These are phyloP conservation scores for Tenrec ecaudatus DNA, from an alignment of 2,113 vertebrate genomes.

Conservation along the genomic window DNA sequence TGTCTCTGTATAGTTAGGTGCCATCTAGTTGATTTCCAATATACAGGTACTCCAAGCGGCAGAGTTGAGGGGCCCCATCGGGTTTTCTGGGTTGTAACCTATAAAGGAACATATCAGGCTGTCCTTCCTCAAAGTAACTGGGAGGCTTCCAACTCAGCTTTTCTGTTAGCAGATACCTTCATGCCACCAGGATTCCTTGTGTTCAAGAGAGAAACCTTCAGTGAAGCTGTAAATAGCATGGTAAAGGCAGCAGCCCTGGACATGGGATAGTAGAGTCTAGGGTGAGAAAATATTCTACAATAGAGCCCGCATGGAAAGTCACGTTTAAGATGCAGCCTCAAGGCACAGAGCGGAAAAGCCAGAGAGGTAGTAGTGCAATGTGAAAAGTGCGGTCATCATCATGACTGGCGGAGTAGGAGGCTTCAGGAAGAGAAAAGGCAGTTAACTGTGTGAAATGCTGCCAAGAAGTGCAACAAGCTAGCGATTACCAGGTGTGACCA, in stretches of 20 bases:
- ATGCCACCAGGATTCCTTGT: neutral
- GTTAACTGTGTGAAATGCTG: neutral
- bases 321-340: neutral
- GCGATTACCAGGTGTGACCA: neutral
- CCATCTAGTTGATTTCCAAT: neutral
- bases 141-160: neutral
- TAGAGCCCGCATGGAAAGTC: neutral
- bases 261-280: neutral
- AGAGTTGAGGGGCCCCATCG: neutral
- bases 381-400: neutral
- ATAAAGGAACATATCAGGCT: neutral
- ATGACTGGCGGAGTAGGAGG: neutral
- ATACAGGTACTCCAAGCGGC: neutral
- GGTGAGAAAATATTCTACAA: neutral
- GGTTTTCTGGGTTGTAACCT: neutral
- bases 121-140: neutral
- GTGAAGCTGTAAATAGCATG: neutral
- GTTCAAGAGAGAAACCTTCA: neutral
- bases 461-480: neutral
- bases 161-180: neutral
- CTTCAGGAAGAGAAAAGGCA: neutral
- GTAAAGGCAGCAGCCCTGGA: neutral
- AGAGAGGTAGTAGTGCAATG: neutral
- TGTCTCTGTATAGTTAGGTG: neutral
- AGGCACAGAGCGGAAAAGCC: neutral